Conservation (phyloP, 2,888 invertebrate genomes). For the Meteorus cinctellus region DNA sequence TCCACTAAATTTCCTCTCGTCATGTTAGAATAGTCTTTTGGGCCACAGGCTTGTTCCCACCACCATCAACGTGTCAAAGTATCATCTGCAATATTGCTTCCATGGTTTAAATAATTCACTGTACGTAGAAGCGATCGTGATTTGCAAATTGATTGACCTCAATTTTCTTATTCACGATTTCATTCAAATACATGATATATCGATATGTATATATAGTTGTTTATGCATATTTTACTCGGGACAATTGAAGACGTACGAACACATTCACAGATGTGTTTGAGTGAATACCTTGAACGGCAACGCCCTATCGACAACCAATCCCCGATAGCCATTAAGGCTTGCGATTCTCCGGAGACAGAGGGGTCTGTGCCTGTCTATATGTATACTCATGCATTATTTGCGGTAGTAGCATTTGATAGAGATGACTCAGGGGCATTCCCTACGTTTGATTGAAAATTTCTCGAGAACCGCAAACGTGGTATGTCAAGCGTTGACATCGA, state of each 20-base stretch:
- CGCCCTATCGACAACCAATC: slow-evolving; percentile 45
- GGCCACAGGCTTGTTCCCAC: not conserved
- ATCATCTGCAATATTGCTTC: slow-evolving; percentile 51
- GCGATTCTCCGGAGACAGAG: slow-evolving; percentile 42
- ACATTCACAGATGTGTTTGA: not conserved
- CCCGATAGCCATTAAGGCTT: slow-evolving; percentile 26
- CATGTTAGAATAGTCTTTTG: not conserved
- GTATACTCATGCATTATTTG: slow-evolving; percentile 67
- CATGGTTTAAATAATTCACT: slow-evolving; percentile 43
- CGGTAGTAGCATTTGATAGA: slow-evolving; percentile 61
- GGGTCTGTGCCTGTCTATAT: not conserved
- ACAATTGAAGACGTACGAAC: not conserved
- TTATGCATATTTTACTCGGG: slow-evolving; percentile 11
- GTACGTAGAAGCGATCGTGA: slow-evolving; percentile 51
- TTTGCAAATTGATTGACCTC: not conserved
- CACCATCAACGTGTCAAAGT: slow-evolving; percentile 44
- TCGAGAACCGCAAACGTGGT: slow-evolving; percentile 65
- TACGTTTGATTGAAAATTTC: slow-evolving; percentile 73
- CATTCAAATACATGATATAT: not conserved
- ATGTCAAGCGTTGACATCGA: slow-evolving; percentile 54
- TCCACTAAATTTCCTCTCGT: slow-evolving; percentile 32
- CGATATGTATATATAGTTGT: not conserved
- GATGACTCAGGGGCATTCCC: slow-evolving; percentile 64
- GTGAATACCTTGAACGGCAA: slow-evolving; percentile 41
- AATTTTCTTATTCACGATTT: not conserved